Percentiles rank a stretch among this genome's conserved stretches.
Conservation (phyloP, 1,140 invertebrate species). For the Pentalonia nigronervosa region DNA sequence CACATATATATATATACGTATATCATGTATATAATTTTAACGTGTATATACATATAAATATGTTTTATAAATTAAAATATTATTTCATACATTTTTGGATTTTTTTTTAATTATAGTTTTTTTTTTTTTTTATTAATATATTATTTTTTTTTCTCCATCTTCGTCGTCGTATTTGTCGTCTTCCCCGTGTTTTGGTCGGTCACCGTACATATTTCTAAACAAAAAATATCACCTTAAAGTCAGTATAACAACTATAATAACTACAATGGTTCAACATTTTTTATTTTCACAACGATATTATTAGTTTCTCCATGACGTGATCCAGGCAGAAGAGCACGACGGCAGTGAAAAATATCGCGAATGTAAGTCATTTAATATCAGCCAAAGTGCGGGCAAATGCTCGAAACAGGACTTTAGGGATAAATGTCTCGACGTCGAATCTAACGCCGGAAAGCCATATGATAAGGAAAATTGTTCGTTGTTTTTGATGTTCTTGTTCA, state of each 20-base stretch:
- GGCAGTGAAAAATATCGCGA: background rate
- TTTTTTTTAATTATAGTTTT: slow-evolving; percentile 32
- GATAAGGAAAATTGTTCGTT: background rate
- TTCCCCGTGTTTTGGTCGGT: slow-evolving; percentile 4
- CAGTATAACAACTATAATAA: background rate
- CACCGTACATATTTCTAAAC: background rate
- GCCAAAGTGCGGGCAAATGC: no score
- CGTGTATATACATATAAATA: slow-evolving; percentile 13
- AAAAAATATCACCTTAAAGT: background rate
- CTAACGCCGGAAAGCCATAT: background rate
- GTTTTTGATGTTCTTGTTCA: no score
- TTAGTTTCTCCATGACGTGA: background rate
- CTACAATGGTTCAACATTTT: background rate
- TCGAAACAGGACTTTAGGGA: background rate
- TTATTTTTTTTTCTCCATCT: slow-evolving; percentile 22
- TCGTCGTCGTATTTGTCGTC: background rate
- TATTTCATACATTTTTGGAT: slow-evolving; percentile 25
- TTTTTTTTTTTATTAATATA: background rate
- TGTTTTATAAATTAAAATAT: slow-evolving; percentile 24
- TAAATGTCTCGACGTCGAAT: background rate
- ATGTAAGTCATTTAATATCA: background rate
- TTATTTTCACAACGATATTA: background rate
- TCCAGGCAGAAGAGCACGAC: background rate
- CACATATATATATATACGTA: background rate
- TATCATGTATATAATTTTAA: slow-evolving; percentile 9